Base-by-base conservation (phyloP, 2,888 invertebrate genomes). In the Morpho deidamia region DNA sequence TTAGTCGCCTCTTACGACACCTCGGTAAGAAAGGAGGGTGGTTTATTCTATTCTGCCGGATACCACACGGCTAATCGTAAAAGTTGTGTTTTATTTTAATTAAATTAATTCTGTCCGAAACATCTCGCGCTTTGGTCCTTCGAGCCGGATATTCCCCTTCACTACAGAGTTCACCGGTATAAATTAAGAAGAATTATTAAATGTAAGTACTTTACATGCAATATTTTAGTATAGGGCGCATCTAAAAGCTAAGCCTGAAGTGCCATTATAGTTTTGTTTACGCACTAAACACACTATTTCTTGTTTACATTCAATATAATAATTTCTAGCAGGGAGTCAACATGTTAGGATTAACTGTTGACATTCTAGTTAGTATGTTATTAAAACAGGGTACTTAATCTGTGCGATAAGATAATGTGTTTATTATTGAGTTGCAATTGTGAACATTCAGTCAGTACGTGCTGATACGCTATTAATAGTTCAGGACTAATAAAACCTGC, bases 321-420 rank as follows among this genome's bases (percentile, higher is more conserved):
- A 38, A 23, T n/a, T 49, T 44, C 23, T 39, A 40, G 34, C 39
- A 51, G 41, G 34, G 32, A 37, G 42, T 52, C 46, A 55, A 49
- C 52, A 51, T 14, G 35, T 14, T 34, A 38, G 39, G 50, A 34
- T 44, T 54, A 51, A 14, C 49, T 58, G 58, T 58, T 53, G 46
- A 55, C 49, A 52, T 55, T 41, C 45, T 35, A 40, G 53, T 58
- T 55, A 55, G 43, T 39, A 40, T 53, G 44, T 51, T 56, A 56
- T 56, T 55, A 50, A 58, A 33, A 53, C 38, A 5, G 8, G 42
- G 38, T 23, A 33, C 51, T 53, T 53, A 55, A 58, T 58, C 56
- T n/a, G 9, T 5, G 42, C 40, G 58, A 59, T 59, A 59, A 56
- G 58, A 56, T 59, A 56, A 44, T 42, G 43, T 43, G 41, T 51